Evolutionary conservation across 2,888 invertebrate genomes (phyloP).

Genomic region (Caenorhabditis angaria): DNA sequence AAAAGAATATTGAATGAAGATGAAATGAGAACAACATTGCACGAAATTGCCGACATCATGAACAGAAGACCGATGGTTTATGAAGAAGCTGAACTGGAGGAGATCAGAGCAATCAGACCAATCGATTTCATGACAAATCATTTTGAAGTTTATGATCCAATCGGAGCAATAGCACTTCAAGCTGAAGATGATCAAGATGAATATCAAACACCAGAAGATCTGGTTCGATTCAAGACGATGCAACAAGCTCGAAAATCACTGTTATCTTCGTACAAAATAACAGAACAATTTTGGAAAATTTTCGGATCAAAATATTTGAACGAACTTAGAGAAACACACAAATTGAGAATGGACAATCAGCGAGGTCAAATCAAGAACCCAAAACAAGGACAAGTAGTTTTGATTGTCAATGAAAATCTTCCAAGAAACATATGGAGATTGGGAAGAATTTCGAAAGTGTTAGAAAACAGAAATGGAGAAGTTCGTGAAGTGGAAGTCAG

Average conservation of each 20-base stretch:
- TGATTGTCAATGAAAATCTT: not conserved
- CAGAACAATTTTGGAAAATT: conserved; percentile 9
- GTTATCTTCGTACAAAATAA: not conserved
- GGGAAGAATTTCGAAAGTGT: conserved; percentile 8
- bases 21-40: conserved; percentile 11
- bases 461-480: conserved; percentile 3
- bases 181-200: not conserved
- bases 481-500: not conserved
- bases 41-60: conserved; percentile 6
- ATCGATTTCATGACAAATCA: conserved; percentile 12
- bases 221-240: not conserved
- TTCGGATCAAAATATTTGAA: conserved; percentile 5
- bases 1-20: not conserved
- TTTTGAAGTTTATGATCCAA: too few species aligned
- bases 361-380: not conserved
- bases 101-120: not conserved
- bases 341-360: not conserved
- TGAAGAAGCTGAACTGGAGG: conserved; percentile 1
- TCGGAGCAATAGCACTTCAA: too few species aligned
- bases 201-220: not conserved
- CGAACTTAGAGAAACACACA: not conserved
- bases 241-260: not conserved
- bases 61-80: conserved; percentile 13
- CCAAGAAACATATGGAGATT: conserved; percentile 12
- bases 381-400: conserved; percentile 14